These are phyloP conservation scores for Diadumene lineata DNA, from an alignment of 92 coral and sea anemone genomes.

Conservation along the genomic window DNA sequence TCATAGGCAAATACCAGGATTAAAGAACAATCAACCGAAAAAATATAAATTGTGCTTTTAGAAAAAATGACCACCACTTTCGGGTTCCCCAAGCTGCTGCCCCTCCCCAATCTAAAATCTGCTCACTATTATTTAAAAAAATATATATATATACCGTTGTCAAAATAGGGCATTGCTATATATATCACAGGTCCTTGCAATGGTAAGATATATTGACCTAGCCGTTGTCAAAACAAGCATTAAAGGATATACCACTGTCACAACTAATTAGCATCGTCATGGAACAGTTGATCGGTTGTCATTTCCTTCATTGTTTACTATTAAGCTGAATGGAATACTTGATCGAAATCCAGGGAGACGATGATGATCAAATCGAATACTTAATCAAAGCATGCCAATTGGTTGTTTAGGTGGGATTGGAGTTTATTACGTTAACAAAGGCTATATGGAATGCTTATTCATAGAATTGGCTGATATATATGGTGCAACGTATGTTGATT, in stretches of 20 bases:
- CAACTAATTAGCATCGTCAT: slow-evolving; percentile 4
- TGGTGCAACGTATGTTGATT: too few species aligned
- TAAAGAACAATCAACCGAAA: too few species aligned
- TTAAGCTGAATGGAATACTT: neutral
- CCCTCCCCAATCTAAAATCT: too few species aligned
- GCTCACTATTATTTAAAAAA: too few species aligned
- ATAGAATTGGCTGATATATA: too few species aligned
- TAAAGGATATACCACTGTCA: neutral
- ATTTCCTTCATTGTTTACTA: neutral
- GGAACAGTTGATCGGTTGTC: neutral
- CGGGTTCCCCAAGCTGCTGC: neutral
- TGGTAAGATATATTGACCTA: neutral
- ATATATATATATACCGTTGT: too few species aligned
- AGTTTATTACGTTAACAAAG: neutral
- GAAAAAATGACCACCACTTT: neutral
- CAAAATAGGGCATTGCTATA: too few species aligned
- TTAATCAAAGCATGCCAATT: neutral
- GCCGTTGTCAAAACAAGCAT: slow-evolving; percentile 1
- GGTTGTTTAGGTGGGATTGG: neutral
- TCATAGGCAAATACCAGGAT: too few species aligned
- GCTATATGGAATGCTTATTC: neutral
- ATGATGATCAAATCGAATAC: neutral
- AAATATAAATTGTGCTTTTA: too few species aligned
- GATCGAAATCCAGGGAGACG: neutral
- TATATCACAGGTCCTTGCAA: neutral